Evolutionary conservation across 2,113 vertebrate species (phyloP), one percentile per base, ranked within the genome.

Genomic region (Paraplagusia blochii): DNA sequence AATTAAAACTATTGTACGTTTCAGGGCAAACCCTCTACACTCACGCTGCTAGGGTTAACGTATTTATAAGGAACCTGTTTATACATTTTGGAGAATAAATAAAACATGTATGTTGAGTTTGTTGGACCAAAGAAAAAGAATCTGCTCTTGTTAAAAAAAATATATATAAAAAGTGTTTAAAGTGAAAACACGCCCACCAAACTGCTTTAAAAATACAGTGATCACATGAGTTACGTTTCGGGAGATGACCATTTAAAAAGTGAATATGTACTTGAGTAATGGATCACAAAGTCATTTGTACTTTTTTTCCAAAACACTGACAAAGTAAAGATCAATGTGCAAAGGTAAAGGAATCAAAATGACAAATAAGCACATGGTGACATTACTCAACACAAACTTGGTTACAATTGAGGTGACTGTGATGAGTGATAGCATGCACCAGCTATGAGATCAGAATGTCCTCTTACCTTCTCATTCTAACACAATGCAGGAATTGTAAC

Each of bases 401-500:
- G 72, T 81, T 80, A 89, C 73, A 51, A 79, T 45, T 85, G 85
- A 70, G 70, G 85, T 86, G 86, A 86, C 72, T 76, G 86, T 84
- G 87, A 80, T 73, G 69, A 59, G 80, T 85, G 70, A 87, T 81
- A 91, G 91, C 95, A 95, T 95, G 95, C 93, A 96, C 88, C 90
- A 91, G 90, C 89, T 89, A 92, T 90, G 89, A 89, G 87, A 92
- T 88, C 90, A 92, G 85, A 93, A 94, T 89, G 90, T 89, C 89
- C 81, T 91, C 97, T 99, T 99, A 99, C 97, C 97, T 99, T 99
- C 90, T 99, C 97, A 98, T 99, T 99, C 97, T 99, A 98, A 95
- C 92, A 95, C 90, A 95, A 93, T 96, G 94, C 94, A 94, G 95
- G 94, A 92, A 95, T 95, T 95, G 90, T 88, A 92, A 90, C 94